Evolutionary conservation across 1,140 invertebrate genomes (phyloP).

Genomic region (Trypoxylus dichotomus): DNA sequence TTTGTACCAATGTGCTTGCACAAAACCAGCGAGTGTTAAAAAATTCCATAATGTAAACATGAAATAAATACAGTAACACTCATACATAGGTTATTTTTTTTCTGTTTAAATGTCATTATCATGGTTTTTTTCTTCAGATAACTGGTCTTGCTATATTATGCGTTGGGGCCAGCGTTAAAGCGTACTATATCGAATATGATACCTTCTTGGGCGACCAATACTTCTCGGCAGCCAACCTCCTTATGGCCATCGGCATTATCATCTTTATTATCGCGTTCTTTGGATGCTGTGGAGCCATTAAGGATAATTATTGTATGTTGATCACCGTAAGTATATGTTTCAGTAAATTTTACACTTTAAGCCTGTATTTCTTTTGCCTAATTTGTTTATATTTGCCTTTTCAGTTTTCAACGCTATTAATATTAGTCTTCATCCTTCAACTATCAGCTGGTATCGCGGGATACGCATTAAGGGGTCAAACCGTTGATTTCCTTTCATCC

Average conservation of each 20-base stretch:
- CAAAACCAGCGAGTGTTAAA: no score
- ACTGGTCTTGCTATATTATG: constrained; percentile 60
- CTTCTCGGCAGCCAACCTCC: constrained; percentile 72
- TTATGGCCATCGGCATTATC: constrained; percentile 77
- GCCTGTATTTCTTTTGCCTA: neutral
- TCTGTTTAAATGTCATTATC: no score
- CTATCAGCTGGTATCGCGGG: constrained; percentile 81
- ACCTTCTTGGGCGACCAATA: constrained; percentile 66
- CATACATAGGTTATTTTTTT: no score
- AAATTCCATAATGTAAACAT: no score
- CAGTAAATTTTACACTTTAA: neutral
- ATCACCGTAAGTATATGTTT: constrained; percentile 63
- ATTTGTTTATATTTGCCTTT: constrained; percentile 25
- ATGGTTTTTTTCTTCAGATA: constrained; percentile 43
- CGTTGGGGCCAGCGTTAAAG: constrained; percentile 69
- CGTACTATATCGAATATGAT: constrained; percentile 67
- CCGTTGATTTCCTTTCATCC: constrained; percentile 63
- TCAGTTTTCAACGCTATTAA: constrained; percentile 80
- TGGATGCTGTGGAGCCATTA: constrained; percentile 84
- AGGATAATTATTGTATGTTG: constrained; percentile 84
- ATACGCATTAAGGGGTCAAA: constrained; percentile 72
- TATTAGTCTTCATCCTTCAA: constrained; percentile 82
- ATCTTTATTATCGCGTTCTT: constrained; percentile 84
- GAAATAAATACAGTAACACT: no score
- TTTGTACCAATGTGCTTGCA: no score